These are phyloP conservation scores for Ectropis crepuscularia DNA, from an alignment of 2,888 invertebrate genomes.

Conservation along the genomic window DNA sequence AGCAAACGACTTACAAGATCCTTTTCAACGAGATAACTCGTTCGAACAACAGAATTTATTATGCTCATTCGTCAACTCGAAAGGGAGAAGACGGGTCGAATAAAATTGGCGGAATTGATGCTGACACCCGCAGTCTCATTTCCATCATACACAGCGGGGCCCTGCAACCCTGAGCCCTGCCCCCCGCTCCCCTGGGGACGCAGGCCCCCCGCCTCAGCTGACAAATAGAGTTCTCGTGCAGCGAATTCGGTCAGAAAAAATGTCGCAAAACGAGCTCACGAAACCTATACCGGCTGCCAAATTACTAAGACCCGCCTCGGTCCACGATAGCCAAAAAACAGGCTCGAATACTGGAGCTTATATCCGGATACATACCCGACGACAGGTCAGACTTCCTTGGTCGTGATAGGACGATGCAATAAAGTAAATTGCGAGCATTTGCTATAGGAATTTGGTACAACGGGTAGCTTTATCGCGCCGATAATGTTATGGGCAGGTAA, in stretches of 20 bases:
- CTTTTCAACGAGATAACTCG: constrained; percentile 40
- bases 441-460: constrained; percentile 76
- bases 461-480: constrained; percentile 77
- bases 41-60: constrained; percentile 43
- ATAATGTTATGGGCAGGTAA: constrained; percentile 83
- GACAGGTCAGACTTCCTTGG: constrained; percentile 57
- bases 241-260: constrained; percentile 75
- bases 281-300: constrained; percentile 59
- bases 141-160: constrained; percentile 53
- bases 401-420: constrained; percentile 70
- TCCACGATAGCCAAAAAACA: constrained; percentile 22
- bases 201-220: constrained; percentile 62
- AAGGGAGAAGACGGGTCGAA: constrained; percentile 50
- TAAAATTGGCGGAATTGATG: constrained; percentile 55
- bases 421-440: constrained; percentile 82
- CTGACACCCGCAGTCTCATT: constrained; percentile 51
- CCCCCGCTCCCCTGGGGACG: neutral
- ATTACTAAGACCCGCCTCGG: constrained; percentile 48
- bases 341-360: constrained; percentile 13
- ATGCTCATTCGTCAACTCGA: constrained; percentile 57
- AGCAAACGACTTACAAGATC: constrained; percentile 37
- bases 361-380: constrained; percentile 31
- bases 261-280: constrained; percentile 69
- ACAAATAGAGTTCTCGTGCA: constrained; percentile 78
- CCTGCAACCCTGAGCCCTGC: constrained; percentile 45